phyloP scores from a whole-genome alignment of 2,797 vertebrate genomes.

The Todus mexicanus region DNA sequence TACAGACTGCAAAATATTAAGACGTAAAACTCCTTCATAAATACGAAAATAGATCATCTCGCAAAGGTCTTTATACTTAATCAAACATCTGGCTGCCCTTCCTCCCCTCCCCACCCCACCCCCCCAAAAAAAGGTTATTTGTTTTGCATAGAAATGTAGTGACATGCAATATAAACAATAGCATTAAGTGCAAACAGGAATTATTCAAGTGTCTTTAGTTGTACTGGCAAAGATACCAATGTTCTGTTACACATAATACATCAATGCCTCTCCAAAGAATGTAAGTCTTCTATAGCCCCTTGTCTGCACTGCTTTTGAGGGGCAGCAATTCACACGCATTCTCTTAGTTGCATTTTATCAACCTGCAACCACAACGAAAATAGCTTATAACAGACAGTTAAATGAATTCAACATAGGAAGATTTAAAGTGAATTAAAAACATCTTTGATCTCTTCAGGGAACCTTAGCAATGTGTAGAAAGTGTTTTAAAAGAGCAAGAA shows the following conservation, averaged over 20 bases:
- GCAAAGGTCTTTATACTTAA: constrained; percentile 81
- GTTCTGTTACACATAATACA: constrained; percentile 49
- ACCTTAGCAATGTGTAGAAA: constrained; percentile 10
- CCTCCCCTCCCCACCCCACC: background rate
- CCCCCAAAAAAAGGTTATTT: constrained; percentile 58
- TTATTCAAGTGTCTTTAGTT: constrained; percentile 82
- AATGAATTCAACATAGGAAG: constrained; percentile 17
- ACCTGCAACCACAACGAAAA: constrained; percentile 48
- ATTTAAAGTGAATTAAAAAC: constrained; percentile 55
- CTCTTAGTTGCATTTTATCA: constrained; percentile 30
- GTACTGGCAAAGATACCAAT: constrained; percentile 75
- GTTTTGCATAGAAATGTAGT: constrained; percentile 94
- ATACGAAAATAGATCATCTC: constrained; percentile 89
- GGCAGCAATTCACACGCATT: constrained; percentile 42
- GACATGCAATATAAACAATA: constrained; percentile 76
- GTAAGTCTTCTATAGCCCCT: constrained; percentile 27
- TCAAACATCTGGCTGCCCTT: constrained; percentile 74
- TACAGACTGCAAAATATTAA: constrained; percentile 86
- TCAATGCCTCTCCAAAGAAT: constrained; percentile 25
- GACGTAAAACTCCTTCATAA: constrained; percentile 88
- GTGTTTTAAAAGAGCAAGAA: constrained; percentile 53
- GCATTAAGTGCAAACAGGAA: constrained; percentile 81
- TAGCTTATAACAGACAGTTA: constrained; percentile 63
- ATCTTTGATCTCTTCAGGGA: constrained; percentile 24
- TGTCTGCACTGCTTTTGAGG: constrained; percentile 15